phyloP scores from a whole-genome alignment of 2,888 invertebrate genomes.

The Therioaphis trifolii region DNA sequence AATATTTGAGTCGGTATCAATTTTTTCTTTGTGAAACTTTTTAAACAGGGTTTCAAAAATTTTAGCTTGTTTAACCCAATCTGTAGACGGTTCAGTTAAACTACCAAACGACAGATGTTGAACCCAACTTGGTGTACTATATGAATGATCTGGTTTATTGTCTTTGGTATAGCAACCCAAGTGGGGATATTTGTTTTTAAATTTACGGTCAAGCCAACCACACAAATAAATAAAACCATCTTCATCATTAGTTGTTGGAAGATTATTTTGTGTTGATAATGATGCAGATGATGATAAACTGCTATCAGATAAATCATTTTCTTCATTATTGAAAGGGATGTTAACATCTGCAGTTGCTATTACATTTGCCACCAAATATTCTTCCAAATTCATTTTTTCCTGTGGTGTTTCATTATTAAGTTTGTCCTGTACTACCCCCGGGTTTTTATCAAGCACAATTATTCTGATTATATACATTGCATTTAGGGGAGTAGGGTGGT shows the following conservation, averaged over 20 bases:
- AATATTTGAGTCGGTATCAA: neutral
- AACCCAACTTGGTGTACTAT: too few species aligned
- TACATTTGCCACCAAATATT: neutral
- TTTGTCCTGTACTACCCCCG: neutral
- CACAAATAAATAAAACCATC: too few species aligned
- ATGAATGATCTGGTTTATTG: too few species aligned
- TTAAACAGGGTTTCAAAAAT: neutral
- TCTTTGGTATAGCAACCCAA: too few species aligned
- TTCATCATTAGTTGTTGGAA: neutral
- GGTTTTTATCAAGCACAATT: neutral
- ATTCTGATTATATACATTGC: neutral
- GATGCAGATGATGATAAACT: slow-evolving; percentile 1
- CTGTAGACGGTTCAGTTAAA: too few species aligned
- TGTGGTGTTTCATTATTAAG: slow-evolving; percentile 4
- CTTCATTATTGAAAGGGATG: neutral
- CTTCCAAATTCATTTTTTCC: neutral
- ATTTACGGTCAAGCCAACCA: too few species aligned
- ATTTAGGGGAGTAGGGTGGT: slow-evolving; percentile 4
- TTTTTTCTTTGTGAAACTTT: neutral
- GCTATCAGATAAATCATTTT: slow-evolving; percentile 19
- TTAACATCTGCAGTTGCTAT: slow-evolving; percentile 1
- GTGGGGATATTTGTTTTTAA: too few species aligned
- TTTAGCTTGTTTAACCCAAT: too few species aligned
- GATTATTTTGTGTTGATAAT: neutral
- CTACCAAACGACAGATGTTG: too few species aligned